Evolutionary conservation across 2,797 vertebrate genomes (phyloP).

Genomic region (Smutsia gigantea): DNA sequence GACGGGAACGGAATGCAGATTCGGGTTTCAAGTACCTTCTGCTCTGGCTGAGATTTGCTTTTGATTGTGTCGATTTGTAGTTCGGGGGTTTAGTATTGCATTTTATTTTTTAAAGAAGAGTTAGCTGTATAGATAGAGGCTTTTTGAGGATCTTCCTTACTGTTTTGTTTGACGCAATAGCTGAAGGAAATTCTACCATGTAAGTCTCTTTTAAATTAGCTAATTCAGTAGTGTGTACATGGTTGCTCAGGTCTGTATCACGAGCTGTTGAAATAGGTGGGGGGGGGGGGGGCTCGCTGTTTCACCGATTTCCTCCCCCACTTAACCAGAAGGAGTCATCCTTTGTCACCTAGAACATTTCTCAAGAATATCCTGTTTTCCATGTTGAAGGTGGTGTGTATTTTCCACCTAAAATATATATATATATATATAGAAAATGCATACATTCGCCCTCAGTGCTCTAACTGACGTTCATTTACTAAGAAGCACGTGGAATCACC

Average conservation of each 20-base stretch:
- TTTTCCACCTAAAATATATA: not conserved
- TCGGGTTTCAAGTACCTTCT: constrained; percentile 63
- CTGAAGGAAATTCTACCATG: not conserved
- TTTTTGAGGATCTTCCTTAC: not conserved
- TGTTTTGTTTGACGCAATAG: not conserved
- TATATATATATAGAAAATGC: not conserved
- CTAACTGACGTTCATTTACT: not conserved
- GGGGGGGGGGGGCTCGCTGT: not conserved
- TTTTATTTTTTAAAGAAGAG: constrained; percentile 39
- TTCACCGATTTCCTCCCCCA: not conserved
- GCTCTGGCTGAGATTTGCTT: constrained; percentile 34
- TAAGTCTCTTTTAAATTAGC: not conserved
- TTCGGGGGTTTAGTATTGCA: not conserved
- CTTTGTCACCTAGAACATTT: not conserved
- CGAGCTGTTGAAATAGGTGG: not conserved
- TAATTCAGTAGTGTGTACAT: not conserved
- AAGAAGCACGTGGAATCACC: constrained; percentile 20
- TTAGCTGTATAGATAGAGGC: not conserved
- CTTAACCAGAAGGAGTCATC: not conserved
- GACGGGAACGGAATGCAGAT: constrained; percentile 69
- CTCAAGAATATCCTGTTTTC: not conserved
- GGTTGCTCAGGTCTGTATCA: not conserved
- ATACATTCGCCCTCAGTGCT: not conserved
- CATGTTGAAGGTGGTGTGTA: not conserved
- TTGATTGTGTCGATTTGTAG: constrained; percentile 26